phyloP scores from a whole-genome alignment of 2,113 vertebrate species.

The Anhinga rufa region DNA sequence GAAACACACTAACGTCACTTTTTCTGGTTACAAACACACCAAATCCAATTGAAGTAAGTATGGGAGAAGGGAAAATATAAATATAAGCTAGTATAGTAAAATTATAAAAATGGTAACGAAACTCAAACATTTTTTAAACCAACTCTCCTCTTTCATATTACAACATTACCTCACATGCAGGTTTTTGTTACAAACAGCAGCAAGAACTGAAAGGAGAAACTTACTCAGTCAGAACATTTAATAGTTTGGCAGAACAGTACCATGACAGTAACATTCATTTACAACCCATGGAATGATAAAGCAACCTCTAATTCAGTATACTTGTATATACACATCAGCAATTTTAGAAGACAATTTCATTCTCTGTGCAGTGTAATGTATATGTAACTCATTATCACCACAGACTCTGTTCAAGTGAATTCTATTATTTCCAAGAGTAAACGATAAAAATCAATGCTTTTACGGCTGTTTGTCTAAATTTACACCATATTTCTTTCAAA shows the following conservation, averaged over 20 bases:
- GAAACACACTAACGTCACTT: neutral
- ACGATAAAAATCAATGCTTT: neutral
- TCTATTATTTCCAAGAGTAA: neutral
- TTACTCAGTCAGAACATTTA: slow-evolving; percentile 16
- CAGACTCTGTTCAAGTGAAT: neutral
- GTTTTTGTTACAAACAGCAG: neutral
- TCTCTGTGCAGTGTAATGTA: neutral
- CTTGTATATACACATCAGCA: neutral
- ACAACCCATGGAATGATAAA: neutral
- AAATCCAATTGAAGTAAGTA: neutral
- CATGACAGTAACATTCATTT: neutral
- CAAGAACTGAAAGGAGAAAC: slow-evolving; percentile 48
- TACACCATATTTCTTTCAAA: neutral
- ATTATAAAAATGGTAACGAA: neutral
- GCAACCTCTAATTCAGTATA: neutral
- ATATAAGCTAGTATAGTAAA: neutral
- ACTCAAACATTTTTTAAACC: neutral
- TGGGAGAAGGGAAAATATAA: neutral
- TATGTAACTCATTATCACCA: neutral
- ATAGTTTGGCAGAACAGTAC: neutral
- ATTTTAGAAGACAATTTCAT: neutral
- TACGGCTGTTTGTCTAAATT: neutral
- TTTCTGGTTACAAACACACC: slow-evolving; percentile 40
- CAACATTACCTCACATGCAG: slow-evolving; percentile 24
- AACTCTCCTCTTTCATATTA: neutral